Conservation (phyloP, 2,888 invertebrate species). For the Sarcophaga subvicina region DNA sequence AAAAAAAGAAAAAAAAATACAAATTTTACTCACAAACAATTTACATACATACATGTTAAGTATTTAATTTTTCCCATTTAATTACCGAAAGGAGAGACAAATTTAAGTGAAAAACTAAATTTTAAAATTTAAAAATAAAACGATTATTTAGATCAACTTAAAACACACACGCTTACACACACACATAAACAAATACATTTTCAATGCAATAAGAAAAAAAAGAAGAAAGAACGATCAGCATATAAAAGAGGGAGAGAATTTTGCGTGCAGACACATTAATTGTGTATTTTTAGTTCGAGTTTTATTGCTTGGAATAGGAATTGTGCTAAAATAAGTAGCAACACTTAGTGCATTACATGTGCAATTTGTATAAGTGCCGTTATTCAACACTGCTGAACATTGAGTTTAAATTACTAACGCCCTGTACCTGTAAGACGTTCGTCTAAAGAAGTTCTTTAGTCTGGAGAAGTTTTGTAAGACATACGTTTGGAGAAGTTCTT, state of each 20-base stretch:
- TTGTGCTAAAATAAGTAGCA: slow-evolving; percentile 29
- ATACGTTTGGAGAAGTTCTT: no score
- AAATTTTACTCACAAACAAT: slow-evolving; percentile 11
- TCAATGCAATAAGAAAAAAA: background rate
- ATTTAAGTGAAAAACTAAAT: background rate
- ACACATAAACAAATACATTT: background rate
- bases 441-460: no score
- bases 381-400: background rate
- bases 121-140: slow-evolving; percentile 51
- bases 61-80: slow-evolving; percentile 21
- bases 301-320: slow-evolving; percentile 6
- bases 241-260: no score
- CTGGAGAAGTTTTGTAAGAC: no score
- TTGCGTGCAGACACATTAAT: no score
- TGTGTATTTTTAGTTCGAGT: slow-evolving; percentile 18
- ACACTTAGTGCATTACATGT: background rate
- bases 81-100: background rate
- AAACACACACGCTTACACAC: background rate
- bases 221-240: background rate
- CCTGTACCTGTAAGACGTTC: no score
- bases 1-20: background rate
- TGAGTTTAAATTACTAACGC: no score
- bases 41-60: slow-evolving; percentile 7
- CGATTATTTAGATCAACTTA: slow-evolving; percentile 29
- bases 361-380: background rate